Conservation (phyloP, 64 coral and sea anemone species). For the Cladopsammia gracilis region DNA sequence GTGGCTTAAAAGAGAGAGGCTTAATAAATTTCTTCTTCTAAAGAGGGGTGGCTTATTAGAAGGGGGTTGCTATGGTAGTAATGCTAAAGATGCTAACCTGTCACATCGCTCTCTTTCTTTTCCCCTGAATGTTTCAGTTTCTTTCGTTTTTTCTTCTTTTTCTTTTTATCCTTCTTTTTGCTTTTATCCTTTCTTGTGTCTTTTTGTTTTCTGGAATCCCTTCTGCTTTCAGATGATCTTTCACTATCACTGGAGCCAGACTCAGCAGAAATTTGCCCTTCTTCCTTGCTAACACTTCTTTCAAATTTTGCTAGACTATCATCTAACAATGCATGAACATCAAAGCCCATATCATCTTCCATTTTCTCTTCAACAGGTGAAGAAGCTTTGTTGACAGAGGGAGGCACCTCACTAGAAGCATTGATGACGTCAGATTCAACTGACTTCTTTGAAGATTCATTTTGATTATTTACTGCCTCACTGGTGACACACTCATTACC, state of each 20-base stretch:
- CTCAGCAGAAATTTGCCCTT: constrained; percentile 40
- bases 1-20: no score
- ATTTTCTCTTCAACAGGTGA: neutral
- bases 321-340: neutral
- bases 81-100: neutral
- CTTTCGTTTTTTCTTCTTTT: constrained; percentile 34
- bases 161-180: constrained; percentile 51
- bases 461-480: neutral
- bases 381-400: neutral
- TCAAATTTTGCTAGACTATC: neutral
- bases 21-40: no score
- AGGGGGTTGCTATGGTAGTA: no score
- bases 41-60: no score
- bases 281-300: constrained; percentile 19
- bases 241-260: constrained; percentile 46
- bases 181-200: constrained; percentile 17
- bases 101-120: neutral
- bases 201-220: constrained; percentile 12
- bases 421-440: neutral
- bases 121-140: neutral
- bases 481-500: neutral
- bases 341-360: neutral
- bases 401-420: neutral
- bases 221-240: neutral
- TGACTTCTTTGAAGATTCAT: neutral